Conservation (phyloP, 1,140 invertebrate genomes). For the Oreohelix idahoensis region DNA sequence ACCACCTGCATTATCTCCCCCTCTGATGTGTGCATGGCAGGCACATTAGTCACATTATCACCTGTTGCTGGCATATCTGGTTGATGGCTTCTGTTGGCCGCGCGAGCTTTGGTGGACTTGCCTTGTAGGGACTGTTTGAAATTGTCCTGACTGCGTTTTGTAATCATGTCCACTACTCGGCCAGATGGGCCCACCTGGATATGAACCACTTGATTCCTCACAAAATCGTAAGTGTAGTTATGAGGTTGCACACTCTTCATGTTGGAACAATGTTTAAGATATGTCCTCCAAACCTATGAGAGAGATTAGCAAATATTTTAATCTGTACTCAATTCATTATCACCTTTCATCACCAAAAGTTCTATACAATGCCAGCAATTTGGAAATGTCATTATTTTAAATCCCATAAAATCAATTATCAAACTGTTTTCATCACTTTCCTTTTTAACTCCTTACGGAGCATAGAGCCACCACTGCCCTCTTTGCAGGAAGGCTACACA, state of each 20-base stretch:
- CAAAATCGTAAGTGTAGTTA: conserved; percentile 54
- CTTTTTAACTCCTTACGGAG: too few species aligned
- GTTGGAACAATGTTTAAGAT: conserved; percentile 66
- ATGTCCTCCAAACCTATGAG: conserved; percentile 54
- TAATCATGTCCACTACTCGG: conserved; percentile 8
- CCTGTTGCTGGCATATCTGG: not conserved
- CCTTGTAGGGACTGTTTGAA: conserved; percentile 17
- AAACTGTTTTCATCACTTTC: too few species aligned
- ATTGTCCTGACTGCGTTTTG: conserved; percentile 16
- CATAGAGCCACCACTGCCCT: too few species aligned
- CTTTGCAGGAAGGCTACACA: too few species aligned
- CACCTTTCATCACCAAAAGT: too few species aligned
- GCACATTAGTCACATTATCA: not conserved
- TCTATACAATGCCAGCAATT: too few species aligned
- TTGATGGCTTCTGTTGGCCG: not conserved
- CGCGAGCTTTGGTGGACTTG: not conserved
- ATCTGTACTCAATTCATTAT: too few species aligned
- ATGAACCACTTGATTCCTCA: conserved; percentile 56
- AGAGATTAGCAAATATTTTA: not conserved
- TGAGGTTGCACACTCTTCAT: conserved; percentile 63
- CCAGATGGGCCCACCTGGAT: conserved; percentile 19
- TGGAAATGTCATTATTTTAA: too few species aligned
- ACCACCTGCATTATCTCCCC: not conserved
- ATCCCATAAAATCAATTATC: too few species aligned
- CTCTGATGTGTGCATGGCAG: not conserved